A percentile compares a stretch with the other conserved stretches of the same genome.
These are phyloP conservation scores for Semaprochilodus insignis DNA, from an alignment of 2,797 vertebrate species.

Conservation along the genomic window DNA sequence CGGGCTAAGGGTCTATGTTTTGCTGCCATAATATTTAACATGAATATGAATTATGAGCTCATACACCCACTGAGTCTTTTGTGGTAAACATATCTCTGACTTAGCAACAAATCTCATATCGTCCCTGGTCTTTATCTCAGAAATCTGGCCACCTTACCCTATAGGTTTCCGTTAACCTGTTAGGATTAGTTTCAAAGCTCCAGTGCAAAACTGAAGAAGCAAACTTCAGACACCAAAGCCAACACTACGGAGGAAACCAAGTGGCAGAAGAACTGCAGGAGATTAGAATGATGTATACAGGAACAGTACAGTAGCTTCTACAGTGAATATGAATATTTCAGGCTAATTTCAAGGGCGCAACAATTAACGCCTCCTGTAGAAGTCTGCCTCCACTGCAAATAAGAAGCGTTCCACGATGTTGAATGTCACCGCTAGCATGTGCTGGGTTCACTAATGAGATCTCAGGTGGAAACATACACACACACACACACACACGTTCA, in stretches of 20 bases:
- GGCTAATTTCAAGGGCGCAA: neutral
- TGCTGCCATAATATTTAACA: too few relatives aligned
- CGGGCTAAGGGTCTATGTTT: too few relatives aligned
- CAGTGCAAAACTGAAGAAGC: neutral
- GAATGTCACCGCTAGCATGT: conserved; percentile 34
- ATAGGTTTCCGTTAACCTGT: neutral
- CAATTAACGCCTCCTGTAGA: conserved; percentile 8
- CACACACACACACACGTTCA: conserved; percentile 8
- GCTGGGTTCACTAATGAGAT: conserved; percentile 23
- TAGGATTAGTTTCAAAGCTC: neutral
- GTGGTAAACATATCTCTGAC: too few relatives aligned
- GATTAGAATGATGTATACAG: neutral
- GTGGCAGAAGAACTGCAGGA: neutral
- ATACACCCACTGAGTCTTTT: too few relatives aligned
- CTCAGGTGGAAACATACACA: conserved; percentile 25
- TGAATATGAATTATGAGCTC: too few relatives aligned
- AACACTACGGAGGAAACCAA: neutral
- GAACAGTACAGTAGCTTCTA: neutral
- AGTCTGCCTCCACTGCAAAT: neutral
- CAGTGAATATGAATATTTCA: neutral
- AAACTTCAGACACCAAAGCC: neutral
- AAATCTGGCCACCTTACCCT: too few relatives aligned
- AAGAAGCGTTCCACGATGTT: conserved; percentile 4
- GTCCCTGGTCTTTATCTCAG: too few relatives aligned
- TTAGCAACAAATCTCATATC: too few relatives aligned